Evolutionary conservation across 2,797 vertebrate genomes (phyloP), one percentile per base, ranked within the genome.

Genomic region (Microctenopoma lineatum): DNA sequence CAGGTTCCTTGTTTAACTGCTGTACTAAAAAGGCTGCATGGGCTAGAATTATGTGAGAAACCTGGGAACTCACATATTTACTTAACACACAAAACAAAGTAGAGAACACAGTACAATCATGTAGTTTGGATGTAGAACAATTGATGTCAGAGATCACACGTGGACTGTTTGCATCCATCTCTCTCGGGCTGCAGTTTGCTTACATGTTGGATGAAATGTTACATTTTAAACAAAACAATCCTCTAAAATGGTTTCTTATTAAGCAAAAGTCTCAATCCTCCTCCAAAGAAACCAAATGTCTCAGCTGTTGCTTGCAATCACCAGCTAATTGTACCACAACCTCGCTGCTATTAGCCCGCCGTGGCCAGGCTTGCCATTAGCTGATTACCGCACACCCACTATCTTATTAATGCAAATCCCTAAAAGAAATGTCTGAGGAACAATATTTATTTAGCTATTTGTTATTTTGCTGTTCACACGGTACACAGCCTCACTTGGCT

Each of bases 391-490:
- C 81, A 75, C 69, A 39, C 78, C 74, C 86, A 77, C 84, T 42
- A 69, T 74, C 85, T 90, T 85, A 89, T 90, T 92, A 90, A 90
- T 85, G 84, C 74, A 75, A 85, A 89, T 86, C 80, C 87, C 73
- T 79, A 52, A 59, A 74, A 85, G 73, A 67, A 86, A 80, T 86
- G 81, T 67, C 74, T 3, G 44, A 77, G 73, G 70, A 70, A 81
- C 61, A 82, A 77, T 84, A 80, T 39, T 39, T 39, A 39, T 39
- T 39, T 39, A 12, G 38, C 38, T 13, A 39, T 39, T 39, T 39
- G 87, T 87, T 89, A 76, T 70, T 85, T 70, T 68, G 72, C 80
- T 66, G 57, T 77, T 73, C 74, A 51, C 81, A 80, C 2, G 46
- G 66, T 58, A 50, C 75, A 56, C 62, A 45, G 70, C 66, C 82